Base-by-base conservation (phyloP, 2,888 invertebrate species). In the Clunio marinus region DNA sequence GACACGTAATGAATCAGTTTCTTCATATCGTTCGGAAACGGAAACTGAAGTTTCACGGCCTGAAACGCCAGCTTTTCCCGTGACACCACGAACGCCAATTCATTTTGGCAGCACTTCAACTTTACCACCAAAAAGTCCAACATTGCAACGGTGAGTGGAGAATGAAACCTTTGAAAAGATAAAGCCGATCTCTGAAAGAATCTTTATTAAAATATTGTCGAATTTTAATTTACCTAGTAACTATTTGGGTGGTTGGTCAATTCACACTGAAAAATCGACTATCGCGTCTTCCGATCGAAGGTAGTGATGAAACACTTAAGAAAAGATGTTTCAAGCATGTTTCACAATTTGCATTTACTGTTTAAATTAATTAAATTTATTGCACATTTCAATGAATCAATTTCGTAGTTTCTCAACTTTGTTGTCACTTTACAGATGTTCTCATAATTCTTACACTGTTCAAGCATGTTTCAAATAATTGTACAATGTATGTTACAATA, bases 21-120 rank as follows among this genome's bases (percentile, higher is more conserved):
- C 85, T 73, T 86, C 87, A 76, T 87, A 86, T 83, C 83, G 87
- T 71, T 84, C 84, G 55, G 80, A 80, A 70, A 82, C 81, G 71
- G 82, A 83, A 72, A 77, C 78, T 70, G 81, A 82, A 66, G 81
- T 81, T 32, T 83, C 84, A 71, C 83, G 92, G 70, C 91, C 93
- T 25, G 91, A 92, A 77, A 96, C 96, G 22, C 96, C 96, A 51
- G 91, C 91, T 68, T 96, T 96, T 82, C 96, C 96, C 70, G 92
- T 93, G 68, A 89, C 91, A 74, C 93, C 93, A 69, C 86, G 92
- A 73, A 94, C 93, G 5, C 94, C 93, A 13, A 90, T 89, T 81
- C 87, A 72, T 0, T 69, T 67, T 32, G 70, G 74, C 5, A 85
- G 88, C 69, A 85, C 84, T 69, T 86, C 87, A 68, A 86, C 89